These are phyloP conservation scores for Chrysocyon brachyurus DNA, from an alignment of 2,797 vertebrate genomes.

Conservation along the genomic window DNA sequence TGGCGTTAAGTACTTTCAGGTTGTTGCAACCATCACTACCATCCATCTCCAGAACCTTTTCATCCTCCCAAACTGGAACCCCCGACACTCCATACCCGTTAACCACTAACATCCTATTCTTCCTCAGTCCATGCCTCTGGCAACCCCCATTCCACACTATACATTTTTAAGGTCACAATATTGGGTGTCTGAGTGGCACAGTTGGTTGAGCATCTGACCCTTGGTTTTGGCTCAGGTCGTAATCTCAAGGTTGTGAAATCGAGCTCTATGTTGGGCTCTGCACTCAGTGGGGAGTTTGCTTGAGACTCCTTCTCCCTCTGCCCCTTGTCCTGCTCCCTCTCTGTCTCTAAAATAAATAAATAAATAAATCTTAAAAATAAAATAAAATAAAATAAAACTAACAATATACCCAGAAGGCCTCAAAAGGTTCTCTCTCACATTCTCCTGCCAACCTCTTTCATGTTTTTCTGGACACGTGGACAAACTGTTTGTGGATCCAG, in stretches of 20 bases:
- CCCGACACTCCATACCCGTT: neutral
- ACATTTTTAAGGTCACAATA: neutral
- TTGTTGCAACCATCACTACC: neutral
- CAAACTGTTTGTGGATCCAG: no score
- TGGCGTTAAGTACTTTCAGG: neutral
- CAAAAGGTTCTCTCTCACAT: neutral
- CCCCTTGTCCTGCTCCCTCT: no score
- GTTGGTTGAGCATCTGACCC: neutral
- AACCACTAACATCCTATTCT: neutral
- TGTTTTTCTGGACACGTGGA: neutral
- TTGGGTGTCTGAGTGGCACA: neutral
- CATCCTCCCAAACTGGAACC: neutral
- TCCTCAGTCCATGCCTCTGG: neutral
- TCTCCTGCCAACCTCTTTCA: rapidly evolving
- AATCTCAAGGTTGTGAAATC: neutral
- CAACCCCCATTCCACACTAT: rapidly evolving
- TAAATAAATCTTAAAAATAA: neutral
- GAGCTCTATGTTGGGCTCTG: neutral
- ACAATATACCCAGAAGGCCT: neutral
- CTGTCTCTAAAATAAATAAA: neutral
- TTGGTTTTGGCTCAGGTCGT: neutral
- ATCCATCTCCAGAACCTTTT: neutral
- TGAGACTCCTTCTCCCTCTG: neutral
- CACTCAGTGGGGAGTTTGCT: rapidly evolving
- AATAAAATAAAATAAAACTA: neutral